A percentile compares a stretch with the other conserved stretches of the same genome.
Conservation (phyloP, 1,140 invertebrate genomes). For the Drosophila baimaii region DNA sequence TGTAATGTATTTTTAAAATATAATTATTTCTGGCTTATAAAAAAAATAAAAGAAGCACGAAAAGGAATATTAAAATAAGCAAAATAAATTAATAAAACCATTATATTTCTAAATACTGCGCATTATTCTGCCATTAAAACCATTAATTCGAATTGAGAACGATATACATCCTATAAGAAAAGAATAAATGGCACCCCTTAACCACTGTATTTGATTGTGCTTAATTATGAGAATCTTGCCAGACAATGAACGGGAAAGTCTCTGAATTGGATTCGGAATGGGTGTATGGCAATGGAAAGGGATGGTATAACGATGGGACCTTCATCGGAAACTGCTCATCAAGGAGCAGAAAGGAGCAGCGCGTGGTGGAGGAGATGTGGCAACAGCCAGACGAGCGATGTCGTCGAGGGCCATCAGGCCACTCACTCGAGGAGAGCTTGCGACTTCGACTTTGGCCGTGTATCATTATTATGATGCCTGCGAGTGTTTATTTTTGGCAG, state of each 20-base stretch:
- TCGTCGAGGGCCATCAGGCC: conserved; percentile 40
- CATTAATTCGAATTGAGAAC: background rate
- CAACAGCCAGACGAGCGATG: conserved; percentile 33
- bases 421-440: conserved; percentile 29
- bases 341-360: conserved; percentile 38
- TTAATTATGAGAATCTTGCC: conserved; percentile 72
- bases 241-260: conserved; percentile 63
- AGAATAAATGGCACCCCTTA: conserved; percentile 4
- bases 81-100: background rate
- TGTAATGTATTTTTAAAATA: background rate
- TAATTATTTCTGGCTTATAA: background rate
- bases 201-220: conserved; percentile 61
- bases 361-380: conserved; percentile 2
- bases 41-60: background rate
- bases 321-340: conserved; percentile 55
- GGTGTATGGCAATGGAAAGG: conserved; percentile 5
- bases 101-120: no score
- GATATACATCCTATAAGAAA: no score
- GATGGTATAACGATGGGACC: conserved; percentile 25
- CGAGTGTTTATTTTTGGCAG: conserved; percentile 80
- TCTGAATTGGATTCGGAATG: conserved; percentile 37
- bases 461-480: conserved; percentile 80
- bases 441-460: conserved; percentile 62
- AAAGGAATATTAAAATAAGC: background rate
- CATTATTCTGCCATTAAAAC: background rate